Evolutionary conservation across 2,888 invertebrate species (phyloP).

Genomic region (Sphecodes monilicornis): DNA sequence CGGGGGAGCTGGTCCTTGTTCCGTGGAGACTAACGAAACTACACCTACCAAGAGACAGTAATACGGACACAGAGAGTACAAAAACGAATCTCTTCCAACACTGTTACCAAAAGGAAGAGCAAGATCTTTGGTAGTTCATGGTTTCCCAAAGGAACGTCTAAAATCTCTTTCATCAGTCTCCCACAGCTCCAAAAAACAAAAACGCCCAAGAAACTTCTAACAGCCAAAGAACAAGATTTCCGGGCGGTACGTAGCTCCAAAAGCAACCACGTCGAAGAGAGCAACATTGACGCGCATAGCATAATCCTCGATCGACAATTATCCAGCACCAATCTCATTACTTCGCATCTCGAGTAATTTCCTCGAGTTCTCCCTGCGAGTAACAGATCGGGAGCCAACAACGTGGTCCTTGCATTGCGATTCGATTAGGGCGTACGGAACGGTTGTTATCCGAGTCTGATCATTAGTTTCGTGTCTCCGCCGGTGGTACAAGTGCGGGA

Average conservation of each 20-base stretch:
- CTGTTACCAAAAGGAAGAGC: too few species aligned
- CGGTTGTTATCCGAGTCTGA: conserved; percentile 40
- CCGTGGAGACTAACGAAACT: neutral
- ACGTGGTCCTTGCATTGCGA: neutral
- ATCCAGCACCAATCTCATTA: neutral
- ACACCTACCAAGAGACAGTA: neutral
- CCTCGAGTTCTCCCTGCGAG: neutral
- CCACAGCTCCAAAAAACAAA: too few species aligned
- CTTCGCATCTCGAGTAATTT: neutral
- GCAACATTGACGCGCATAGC: neutral
- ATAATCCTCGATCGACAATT: neutral
- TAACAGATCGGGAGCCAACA: neutral
- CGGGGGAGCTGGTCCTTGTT: neutral
- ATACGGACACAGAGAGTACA: too few species aligned
- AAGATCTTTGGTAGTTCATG: too few species aligned
- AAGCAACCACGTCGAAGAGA: neutral
- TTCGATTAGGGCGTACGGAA: neutral
- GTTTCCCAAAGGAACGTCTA: too few species aligned
- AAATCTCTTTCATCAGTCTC: too few species aligned
- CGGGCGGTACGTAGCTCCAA: neutral
- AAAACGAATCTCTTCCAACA: too few species aligned
- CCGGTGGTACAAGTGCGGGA: conserved; percentile 39
- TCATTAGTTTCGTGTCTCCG: conserved; percentile 45
- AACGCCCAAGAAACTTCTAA: too few species aligned
- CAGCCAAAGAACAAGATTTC: too few species aligned